phyloP scores from a whole-genome alignment of 2,113 vertebrate species.

The Willisornis vidua region DNA sequence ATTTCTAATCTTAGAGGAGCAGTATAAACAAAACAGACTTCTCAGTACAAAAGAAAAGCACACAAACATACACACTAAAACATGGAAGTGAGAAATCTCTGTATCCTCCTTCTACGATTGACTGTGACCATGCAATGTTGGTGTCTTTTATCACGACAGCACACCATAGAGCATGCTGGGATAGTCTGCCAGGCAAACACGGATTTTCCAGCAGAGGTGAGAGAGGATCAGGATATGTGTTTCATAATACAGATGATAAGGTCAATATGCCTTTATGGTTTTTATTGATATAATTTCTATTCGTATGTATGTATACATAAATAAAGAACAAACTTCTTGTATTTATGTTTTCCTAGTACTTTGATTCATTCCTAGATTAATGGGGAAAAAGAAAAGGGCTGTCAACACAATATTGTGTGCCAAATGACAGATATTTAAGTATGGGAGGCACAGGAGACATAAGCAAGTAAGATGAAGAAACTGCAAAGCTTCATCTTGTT shows the following conservation, averaged over 20 bases:
- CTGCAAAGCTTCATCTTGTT: background rate
- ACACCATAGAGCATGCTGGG: background rate
- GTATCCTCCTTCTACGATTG: background rate
- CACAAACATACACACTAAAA: background rate
- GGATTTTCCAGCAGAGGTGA: background rate
- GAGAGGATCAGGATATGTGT: background rate
- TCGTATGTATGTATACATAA: background rate
- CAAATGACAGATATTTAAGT: background rate
- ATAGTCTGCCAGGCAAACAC: background rate
- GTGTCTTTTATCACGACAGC: background rate
- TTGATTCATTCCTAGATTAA: background rate
- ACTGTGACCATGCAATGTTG: background rate
- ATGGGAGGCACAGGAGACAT: background rate
- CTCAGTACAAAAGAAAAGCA: background rate
- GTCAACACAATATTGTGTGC: background rate
- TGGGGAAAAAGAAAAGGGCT: background rate
- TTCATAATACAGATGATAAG: background rate
- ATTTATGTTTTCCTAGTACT: background rate
- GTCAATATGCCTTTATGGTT: background rate
- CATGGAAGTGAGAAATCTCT: background rate
- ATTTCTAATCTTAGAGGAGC: background rate
- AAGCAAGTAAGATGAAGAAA: background rate
- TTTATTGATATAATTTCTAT: background rate
- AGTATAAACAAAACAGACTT: background rate
- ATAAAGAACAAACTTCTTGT: background rate